Conservation (phyloP, 1,140 invertebrate genomes). For the Sarcophaga bullata region DNA sequence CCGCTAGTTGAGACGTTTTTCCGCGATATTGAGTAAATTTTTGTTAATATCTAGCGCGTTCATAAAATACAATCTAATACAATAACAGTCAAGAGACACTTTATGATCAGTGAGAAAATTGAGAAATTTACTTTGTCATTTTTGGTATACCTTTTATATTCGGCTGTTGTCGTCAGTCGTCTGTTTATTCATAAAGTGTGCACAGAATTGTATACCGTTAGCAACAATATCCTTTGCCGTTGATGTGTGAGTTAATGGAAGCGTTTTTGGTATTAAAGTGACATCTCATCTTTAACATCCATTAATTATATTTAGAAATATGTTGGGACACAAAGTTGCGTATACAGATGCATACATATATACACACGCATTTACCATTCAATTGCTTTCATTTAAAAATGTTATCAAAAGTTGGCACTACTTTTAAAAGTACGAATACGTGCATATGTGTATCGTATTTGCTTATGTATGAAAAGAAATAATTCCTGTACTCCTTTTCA, state of each 20-base stretch:
- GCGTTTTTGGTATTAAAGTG: not conserved
- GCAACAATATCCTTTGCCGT: no score
- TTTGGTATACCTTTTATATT: no score
- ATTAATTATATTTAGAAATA: conserved; percentile 12
- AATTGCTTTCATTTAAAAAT: conserved; percentile 1
- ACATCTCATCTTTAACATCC: not conserved
- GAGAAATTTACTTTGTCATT: no score
- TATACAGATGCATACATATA: not conserved
- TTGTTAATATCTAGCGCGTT: no score
- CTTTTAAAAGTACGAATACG: not conserved
- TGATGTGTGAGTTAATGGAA: not conserved
- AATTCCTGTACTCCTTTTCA: not conserved
- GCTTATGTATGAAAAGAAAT: not conserved
- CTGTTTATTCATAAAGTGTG: no score
- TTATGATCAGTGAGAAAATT: no score
- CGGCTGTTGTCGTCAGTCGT: no score
- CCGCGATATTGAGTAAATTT: no score
- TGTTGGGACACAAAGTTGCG: not conserved
- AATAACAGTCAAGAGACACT: no score
- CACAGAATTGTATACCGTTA: no score
- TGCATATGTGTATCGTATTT: not conserved
- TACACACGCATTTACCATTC: not conserved
- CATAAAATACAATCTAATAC: no score
- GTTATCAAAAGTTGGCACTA: not conserved
- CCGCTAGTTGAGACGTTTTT: no score